A percentile compares a stretch with the other conserved stretches of the same genome.
phyloP scores from a whole-genome alignment of 2,888 invertebrate species.

The Epinotia brunnichana region DNA sequence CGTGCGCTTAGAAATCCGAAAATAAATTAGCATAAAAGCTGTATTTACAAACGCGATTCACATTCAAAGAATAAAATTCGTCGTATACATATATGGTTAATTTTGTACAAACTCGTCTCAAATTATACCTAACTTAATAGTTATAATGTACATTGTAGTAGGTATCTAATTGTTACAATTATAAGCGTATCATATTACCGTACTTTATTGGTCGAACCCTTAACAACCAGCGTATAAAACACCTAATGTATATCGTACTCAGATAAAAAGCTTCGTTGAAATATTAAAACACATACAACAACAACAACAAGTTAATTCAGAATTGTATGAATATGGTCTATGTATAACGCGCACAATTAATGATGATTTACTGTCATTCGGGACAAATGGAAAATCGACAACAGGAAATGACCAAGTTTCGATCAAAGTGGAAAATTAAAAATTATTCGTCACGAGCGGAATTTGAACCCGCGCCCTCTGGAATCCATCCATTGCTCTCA shows the following conservation, averaged over 20 bases:
- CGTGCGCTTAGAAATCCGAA: background rate
- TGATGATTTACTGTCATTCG: too few species aligned
- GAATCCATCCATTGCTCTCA: too few species aligned
- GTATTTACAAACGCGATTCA: background rate
- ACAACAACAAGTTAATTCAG: too few species aligned
- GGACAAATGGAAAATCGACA: too few species aligned
- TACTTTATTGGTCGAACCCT: background rate
- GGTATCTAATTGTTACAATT: slow-evolving; percentile 15
- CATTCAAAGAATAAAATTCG: background rate
- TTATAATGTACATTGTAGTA: slow-evolving; percentile 4
- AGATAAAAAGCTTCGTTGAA: background rate
- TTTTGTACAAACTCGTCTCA: background rate
- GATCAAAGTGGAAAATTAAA: too few species aligned
- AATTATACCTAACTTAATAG: background rate
- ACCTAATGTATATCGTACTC: background rate
- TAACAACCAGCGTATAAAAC: background rate
- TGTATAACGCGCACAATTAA: too few species aligned
- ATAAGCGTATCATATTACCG: slow-evolving; percentile 37
- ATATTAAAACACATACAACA: too few species aligned
- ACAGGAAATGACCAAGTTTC: too few species aligned
- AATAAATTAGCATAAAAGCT: background rate
- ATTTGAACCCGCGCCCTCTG: too few species aligned
- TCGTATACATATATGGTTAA: background rate
- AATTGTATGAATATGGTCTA: too few species aligned
- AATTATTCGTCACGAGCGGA: too few species aligned